These are phyloP conservation scores for Temnothorax ravouxi DNA, from an alignment of 2,888 invertebrate genomes.

Conservation along the genomic window DNA sequence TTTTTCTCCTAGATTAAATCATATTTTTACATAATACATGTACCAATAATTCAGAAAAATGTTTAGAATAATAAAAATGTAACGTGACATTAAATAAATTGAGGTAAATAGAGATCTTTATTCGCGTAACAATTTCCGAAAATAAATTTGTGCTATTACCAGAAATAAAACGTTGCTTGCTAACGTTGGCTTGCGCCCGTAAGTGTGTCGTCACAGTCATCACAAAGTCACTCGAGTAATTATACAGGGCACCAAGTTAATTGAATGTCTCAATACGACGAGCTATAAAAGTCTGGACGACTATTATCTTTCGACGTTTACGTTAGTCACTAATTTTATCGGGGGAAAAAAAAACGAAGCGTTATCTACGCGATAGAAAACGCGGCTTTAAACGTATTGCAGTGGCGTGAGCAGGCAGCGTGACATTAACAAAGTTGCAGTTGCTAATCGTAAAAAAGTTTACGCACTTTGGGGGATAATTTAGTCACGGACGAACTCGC, in stretches of 20 bases:
- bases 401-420: not conserved
- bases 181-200: not conserved
- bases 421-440: not conserved
- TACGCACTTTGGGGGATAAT: not conserved
- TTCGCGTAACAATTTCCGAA: not conserved
- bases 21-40: not conserved
- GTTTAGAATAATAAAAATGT: not conserved
- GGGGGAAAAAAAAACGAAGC: not conserved
- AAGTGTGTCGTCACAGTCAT: conserved; percentile 19
- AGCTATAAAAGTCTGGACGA: no score
- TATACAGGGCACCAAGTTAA: conserved; percentile 21
- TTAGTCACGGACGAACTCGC: not conserved
- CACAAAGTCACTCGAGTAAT: conserved; percentile 19
- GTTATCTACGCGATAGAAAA: not conserved
- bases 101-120: not conserved
- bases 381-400: not conserved
- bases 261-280: no score
- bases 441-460: not conserved
- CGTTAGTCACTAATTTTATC: no score
- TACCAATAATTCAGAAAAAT: not conserved
- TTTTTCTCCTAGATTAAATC: not conserved
- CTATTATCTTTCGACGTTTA: no score
- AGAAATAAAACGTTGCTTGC: conserved; percentile 24
- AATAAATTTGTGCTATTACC: conserved; percentile 18
- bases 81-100: not conserved